phyloP scores from a whole-genome alignment of 2,797 vertebrate species.

The Megaceryle alcyon region DNA sequence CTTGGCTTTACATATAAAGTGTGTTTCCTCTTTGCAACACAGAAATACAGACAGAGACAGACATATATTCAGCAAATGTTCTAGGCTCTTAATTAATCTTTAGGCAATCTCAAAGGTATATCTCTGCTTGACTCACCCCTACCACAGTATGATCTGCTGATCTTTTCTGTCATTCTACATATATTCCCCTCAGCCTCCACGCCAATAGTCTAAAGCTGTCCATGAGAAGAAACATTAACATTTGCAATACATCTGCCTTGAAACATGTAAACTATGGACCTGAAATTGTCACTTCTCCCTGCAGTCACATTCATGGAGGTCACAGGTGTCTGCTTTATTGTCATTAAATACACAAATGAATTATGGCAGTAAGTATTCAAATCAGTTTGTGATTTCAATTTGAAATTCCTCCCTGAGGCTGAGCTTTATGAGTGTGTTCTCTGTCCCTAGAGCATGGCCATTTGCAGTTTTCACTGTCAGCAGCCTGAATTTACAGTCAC shows the following conservation, averaged over 20 bases:
- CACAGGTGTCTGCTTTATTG: neutral
- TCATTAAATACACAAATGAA: neutral
- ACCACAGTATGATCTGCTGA: neutral
- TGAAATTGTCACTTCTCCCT: neutral
- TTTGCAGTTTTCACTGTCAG: neutral
- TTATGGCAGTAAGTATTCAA: neutral
- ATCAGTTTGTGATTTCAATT: neutral
- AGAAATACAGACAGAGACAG: neutral
- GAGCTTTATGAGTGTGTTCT: neutral
- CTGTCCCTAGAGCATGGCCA: neutral
- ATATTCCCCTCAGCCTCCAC: neutral
- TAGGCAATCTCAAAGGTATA: neutral
- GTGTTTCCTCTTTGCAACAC: neutral
- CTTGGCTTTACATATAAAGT: neutral
- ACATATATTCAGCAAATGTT: neutral
- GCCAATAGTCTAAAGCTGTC: neutral
- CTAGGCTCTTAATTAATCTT: neutral
- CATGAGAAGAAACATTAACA: slow-evolving; percentile 22
- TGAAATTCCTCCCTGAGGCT: neutral
- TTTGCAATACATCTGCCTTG: neutral
- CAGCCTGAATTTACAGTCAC: neutral
- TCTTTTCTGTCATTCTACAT: neutral
- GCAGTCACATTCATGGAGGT: neutral
- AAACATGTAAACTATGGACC: neutral
- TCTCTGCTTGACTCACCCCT: neutral